phyloP scores from a whole-genome alignment of 2,888 invertebrate species.

The Amphimallon solstitiale region DNA sequence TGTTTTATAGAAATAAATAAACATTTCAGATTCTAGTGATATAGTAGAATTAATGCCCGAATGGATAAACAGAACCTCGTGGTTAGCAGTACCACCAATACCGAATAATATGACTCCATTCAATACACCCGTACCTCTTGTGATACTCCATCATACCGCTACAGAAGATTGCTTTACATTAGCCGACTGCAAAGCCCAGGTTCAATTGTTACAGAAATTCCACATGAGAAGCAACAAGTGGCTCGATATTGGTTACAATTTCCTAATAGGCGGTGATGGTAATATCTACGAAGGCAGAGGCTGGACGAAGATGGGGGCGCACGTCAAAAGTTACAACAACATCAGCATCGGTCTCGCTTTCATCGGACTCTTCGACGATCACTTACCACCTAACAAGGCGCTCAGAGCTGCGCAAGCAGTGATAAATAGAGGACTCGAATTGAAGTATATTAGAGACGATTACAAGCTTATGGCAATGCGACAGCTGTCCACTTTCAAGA shows the following conservation, averaged over 20 bases:
- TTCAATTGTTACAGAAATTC: constrained; percentile 72
- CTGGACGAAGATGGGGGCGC: constrained; percentile 79
- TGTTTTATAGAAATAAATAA: too few relatives aligned
- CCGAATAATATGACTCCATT: constrained; percentile 38
- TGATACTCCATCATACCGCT: constrained; percentile 5
- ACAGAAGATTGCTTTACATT: constrained; percentile 54
- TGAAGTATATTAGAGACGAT: constrained; percentile 70
- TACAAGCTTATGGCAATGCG: constrained; percentile 77
- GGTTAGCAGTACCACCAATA: constrained; percentile 73
- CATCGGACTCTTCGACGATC: constrained; percentile 75
- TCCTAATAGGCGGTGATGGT: constrained; percentile 82
- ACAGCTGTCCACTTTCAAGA: constrained; percentile 73
- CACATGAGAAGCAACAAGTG: constrained; percentile 75
- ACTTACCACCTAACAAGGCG: constrained; percentile 66
- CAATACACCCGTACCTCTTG: constrained; percentile 10
- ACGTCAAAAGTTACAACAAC: constrained; percentile 73
- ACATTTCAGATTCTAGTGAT: not conserved
- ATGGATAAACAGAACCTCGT: constrained; percentile 66
- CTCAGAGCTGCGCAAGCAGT: constrained; percentile 71
- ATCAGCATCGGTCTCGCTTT: constrained; percentile 77
- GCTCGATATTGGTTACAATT: constrained; percentile 81
- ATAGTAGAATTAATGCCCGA: not conserved
- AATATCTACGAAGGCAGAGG: constrained; percentile 79
- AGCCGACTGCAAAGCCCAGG: constrained; percentile 70
- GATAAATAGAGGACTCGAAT: constrained; percentile 70